Evolutionary conservation across 2,113 vertebrate species (phyloP).

Genomic region (Lates calcarifer): DNA sequence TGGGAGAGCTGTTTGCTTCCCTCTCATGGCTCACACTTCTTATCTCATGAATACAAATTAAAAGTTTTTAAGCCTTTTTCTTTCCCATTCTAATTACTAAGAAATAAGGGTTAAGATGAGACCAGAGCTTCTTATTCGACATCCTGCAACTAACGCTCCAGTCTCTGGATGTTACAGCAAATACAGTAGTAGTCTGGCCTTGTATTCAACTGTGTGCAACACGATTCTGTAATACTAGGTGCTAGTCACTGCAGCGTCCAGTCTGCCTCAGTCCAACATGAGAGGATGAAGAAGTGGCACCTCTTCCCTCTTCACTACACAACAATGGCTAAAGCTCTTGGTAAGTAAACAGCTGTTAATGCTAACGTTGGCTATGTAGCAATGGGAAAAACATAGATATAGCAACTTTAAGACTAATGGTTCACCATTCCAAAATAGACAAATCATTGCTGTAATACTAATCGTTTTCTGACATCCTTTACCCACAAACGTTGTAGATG

Average conservation of each 20-base stretch:
- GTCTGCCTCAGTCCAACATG: too few relatives aligned
- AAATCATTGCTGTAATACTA: too few relatives aligned
- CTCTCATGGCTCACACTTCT: constrained; percentile 56
- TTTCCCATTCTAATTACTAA: constrained; percentile 55
- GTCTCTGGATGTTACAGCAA: neutral
- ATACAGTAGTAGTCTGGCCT: neutral
- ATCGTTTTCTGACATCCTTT: neutral
- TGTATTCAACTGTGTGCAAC: too few relatives aligned
- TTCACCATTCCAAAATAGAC: neutral
- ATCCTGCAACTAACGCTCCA: neutral
- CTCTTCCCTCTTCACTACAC: too few relatives aligned
- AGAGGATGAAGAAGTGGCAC: too few relatives aligned
- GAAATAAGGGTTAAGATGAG: constrained; percentile 37
- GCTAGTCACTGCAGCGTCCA: too few relatives aligned
- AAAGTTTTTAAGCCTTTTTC: constrained; percentile 69
- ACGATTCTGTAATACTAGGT: neutral
- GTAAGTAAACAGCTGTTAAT: too few relatives aligned
- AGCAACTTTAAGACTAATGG: too few relatives aligned
- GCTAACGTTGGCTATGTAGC: too few relatives aligned
- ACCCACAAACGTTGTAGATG: neutral
- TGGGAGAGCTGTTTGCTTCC: constrained; percentile 65
- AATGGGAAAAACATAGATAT: too few relatives aligned
- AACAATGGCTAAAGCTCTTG: too few relatives aligned
- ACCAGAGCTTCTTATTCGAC: constrained; percentile 17
- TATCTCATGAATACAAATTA: constrained; percentile 79